Evolutionary conservation across 2,888 invertebrate genomes (phyloP), one percentile per base, ranked within the genome.

Genomic region (Hermodice carunculata): DNA sequence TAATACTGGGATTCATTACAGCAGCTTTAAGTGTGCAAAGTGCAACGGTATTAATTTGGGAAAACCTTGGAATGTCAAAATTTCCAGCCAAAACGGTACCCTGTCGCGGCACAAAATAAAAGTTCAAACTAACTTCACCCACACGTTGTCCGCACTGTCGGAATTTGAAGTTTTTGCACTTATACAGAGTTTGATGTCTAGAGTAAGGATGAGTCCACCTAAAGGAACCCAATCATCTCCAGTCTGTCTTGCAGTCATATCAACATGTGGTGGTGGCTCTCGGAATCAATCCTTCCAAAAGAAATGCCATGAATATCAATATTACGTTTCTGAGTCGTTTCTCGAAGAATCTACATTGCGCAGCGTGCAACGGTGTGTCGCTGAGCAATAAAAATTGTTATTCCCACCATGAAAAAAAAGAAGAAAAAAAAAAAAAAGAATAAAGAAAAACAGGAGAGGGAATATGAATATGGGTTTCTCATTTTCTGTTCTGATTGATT

Each of bases 401-500:
- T 11, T 2, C 11, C 17, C 14, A n/a, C 22, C 8, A 19, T 8
- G 8, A 46, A 14, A n/a, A n/a, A n/a, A n/a, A n/a, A n/a, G n/a
- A n/a, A n/a, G n/a, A n/a, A n/a, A n/a, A n/a, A n/a, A n/a, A n/a
- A n/a, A n/a, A n/a, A n/a, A n/a, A n/a, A n/a, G n/a, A n/a, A n/a
- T n/a, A n/a, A n/a, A n/a, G n/a, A n/a, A n/a, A n/a, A 22, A 46
- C 11, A 19, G 8, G 8, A 22, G 46, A 11, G 34, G 14, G 40
- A 37, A n/a, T 2, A 8, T 5, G 2, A 24, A 19, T 4, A 22
- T 5, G 53, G 22, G 11, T 8, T 51, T 53, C 17, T 53, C 53
- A 22, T n/a, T 53, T 2, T 53, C 53, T 32, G n/a, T 53, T 2
- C 37, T 53, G 8, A 37, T 53, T 53, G 53, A 53, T 22, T 53